Conservation (phyloP, 2,888 invertebrate species). For the Aphodius granarius region DNA sequence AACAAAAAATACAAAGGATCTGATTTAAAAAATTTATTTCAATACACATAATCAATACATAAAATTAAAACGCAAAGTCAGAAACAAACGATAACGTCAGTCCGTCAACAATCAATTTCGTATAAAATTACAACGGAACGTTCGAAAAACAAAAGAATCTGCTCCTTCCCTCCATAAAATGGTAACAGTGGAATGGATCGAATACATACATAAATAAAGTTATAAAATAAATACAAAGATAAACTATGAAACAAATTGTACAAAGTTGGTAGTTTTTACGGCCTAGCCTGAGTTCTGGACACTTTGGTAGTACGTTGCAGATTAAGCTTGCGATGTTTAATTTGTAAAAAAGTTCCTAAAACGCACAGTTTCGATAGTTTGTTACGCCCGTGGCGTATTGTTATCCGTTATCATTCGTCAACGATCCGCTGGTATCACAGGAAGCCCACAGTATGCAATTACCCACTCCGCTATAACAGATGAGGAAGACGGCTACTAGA, state of each 20-base stretch:
- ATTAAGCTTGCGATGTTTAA: neutral
- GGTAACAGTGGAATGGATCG: constrained; percentile 24
- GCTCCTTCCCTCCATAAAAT: constrained; percentile 11
- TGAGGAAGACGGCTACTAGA: constrained; percentile 86
- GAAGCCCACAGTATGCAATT: constrained; percentile 91
- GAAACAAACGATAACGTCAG: neutral
- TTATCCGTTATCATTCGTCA: constrained; percentile 53
- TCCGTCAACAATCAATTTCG: neutral
- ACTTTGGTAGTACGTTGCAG: neutral
- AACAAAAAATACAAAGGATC: neutral
- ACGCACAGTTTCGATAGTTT: constrained; percentile 15
- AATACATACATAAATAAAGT: constrained; percentile 20
- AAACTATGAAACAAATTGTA: constrained; percentile 18
- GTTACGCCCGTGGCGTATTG: neutral
- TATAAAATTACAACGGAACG: constrained; percentile 13
- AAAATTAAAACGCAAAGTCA: neutral
- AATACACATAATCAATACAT: neutral
- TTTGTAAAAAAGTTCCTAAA: constrained; percentile 8
- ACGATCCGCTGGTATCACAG: constrained; percentile 60
- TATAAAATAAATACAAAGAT: constrained; percentile 17
- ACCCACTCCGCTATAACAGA: constrained; percentile 95
- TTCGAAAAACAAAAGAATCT: constrained; percentile 16
- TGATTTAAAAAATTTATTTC: neutral
- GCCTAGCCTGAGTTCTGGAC: neutral
- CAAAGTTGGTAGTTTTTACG: constrained; percentile 1